Evolutionary conservation across 2,113 vertebrate species (phyloP), one percentile per base, ranked within the genome.

Genomic region (Zapornia atra): DNA sequence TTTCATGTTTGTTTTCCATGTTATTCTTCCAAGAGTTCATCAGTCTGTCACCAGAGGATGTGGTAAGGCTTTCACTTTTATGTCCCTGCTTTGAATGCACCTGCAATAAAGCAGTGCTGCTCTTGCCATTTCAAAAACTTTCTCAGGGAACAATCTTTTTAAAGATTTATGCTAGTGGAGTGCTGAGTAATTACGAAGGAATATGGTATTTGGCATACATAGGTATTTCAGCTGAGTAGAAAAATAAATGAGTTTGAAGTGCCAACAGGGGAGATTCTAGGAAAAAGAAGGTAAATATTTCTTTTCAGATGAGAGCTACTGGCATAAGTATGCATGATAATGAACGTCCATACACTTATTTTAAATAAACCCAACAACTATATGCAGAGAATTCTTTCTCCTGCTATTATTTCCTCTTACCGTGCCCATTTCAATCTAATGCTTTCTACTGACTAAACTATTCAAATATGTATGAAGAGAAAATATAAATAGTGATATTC

Each of bases 271-370:
- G 22, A 56, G 28, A 24, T 76, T 63, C 8, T n/a, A 76, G 53
- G 17, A 71, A 40, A 14, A 82, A 54, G 44, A 14, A 82, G 50
- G 44, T 44, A 63, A 33, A 19, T 46, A 34, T 25, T 57, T 78
- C 5, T 70, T 92, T 65, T 83, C 20, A 40, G 15, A 33, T 53
- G 56, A 36, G 9, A 51, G 20, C 34, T 76, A 38, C 53, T 42
- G 20, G 22, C 72, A 72, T 50, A 53, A 36, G 5, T 2, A 11
- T 4, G 3, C 11, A 12, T 16, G 20, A 11, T 54, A 50, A 66
- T 1, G 2, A 71, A 34, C 5, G 31, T 36, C 28, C 5, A 6
- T 54, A 17, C 2, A 6, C 4, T 34, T 65, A 31, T 1, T 86
- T 83, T 20, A 51, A 79, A 29, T 71, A 72, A 85, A 11, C 4